A percentile compares a stretch with the other conserved stretches of the same genome.
phyloP scores from a whole-genome alignment of 2,888 invertebrate genomes.

The Agrypnus murinus region DNA sequence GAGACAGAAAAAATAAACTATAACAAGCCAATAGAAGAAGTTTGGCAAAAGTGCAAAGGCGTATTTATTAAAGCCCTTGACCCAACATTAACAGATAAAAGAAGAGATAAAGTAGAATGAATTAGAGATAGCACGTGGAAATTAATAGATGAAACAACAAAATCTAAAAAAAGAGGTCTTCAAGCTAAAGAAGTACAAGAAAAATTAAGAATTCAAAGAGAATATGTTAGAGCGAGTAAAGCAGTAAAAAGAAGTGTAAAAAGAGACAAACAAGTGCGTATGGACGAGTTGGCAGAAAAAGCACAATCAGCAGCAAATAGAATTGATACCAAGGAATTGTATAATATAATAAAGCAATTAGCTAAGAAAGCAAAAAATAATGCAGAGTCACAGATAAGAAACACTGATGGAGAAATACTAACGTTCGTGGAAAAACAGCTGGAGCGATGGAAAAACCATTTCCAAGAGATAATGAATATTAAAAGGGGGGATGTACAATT shows the following conservation, averaged over 20 bases:
- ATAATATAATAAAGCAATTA: constrained; percentile 1
- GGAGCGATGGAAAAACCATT: not conserved
- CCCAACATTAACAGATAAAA: no score
- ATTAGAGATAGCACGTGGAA: not conserved
- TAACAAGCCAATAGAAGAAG: no score
- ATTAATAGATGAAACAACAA: not conserved
- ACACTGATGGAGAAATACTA: no score
- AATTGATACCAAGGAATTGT: constrained; percentile 10
- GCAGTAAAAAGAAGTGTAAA: constrained; percentile 1
- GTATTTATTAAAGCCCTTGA: constrained; percentile 8
- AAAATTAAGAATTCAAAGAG: no score
- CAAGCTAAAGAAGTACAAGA: no score
- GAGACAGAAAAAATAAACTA: no score
- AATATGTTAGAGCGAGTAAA: constrained; percentile 2
- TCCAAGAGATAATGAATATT: no score
- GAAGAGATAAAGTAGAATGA: not conserved
- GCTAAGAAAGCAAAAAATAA: no score
- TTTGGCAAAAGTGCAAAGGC: constrained; percentile 8
- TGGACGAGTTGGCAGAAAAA: not conserved
- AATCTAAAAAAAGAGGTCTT: not conserved
- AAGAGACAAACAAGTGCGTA: constrained; percentile 10
- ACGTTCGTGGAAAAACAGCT: not conserved
- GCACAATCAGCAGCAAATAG: no score
- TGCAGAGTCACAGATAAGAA: no score
- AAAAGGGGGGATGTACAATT: not conserved